Conservation (phyloP, 2,113 vertebrate genomes). For the Budorcas taxicolor region DNA sequence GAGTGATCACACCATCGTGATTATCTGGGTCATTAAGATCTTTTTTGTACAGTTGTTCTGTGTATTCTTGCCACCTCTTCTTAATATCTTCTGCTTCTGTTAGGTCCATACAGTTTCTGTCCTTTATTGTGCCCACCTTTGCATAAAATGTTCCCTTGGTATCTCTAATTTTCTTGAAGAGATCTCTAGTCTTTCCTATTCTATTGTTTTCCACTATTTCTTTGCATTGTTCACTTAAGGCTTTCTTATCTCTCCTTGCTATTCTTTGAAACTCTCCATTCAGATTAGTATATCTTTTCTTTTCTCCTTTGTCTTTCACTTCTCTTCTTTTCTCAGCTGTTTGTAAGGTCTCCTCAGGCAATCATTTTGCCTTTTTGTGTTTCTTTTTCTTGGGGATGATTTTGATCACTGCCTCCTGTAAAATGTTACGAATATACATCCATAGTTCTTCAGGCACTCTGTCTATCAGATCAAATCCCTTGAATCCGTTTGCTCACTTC, state of each 20-base stretch:
- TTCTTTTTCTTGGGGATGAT: not conserved
- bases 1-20: not conserved
- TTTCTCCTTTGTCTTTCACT: not conserved
- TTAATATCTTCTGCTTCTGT: not conserved
- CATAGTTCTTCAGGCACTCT: not conserved
- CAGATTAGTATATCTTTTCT: not conserved
- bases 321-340: not conserved
- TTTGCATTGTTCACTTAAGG: not conserved
- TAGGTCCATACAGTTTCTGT: not conserved
- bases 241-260: not conserved
- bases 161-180: not conserved
- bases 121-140: not conserved
- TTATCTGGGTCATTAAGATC: not conserved
- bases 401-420: not conserved
- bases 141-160: not conserved
- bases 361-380: not conserved
- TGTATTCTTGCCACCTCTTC: not conserved
- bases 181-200: not conserved
- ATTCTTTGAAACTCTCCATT: not conserved
- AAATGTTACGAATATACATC: not conserved
- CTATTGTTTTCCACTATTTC: not conserved
- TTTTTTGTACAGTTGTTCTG: not conserved
- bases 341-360: not conserved
- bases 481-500: not conserved
- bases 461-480: not conserved